These are phyloP conservation scores for Orius insidiosus DNA, from an alignment of 1,140 invertebrate genomes.

Conservation along the genomic window DNA sequence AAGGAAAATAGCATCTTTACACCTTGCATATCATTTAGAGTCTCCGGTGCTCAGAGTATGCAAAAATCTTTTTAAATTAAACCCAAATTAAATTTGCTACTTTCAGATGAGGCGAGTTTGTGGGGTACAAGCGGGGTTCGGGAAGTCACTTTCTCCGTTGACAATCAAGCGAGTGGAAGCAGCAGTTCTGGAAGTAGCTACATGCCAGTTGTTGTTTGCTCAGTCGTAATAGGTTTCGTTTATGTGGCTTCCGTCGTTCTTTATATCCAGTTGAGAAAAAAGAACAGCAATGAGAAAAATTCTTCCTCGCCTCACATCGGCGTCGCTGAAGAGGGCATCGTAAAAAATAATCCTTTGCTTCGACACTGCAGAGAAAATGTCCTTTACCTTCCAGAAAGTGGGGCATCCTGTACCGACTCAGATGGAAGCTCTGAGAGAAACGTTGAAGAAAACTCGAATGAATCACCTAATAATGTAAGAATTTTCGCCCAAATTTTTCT, in stretches of 20 bases:
- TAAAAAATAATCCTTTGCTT: constrained; percentile 60
- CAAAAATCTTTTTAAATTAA: constrained; percentile 18
- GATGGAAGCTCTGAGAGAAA: constrained; percentile 15
- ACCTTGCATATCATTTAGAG: constrained; percentile 65
- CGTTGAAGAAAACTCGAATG: not conserved
- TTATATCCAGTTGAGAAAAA: constrained; percentile 48
- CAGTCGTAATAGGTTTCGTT: constrained; percentile 57
- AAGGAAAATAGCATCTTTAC: constrained; percentile 35
- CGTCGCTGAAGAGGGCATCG: constrained; percentile 34
- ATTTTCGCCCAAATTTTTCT: too few species aligned
- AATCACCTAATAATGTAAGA: not conserved
- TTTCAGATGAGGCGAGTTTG: constrained; percentile 9
- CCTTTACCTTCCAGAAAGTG: constrained; percentile 16
- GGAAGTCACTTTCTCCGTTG: constrained; percentile 56
- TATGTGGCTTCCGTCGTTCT: constrained; percentile 67
- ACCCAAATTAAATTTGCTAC: not conserved
- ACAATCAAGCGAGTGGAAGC: constrained; percentile 36
- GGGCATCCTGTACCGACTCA: constrained; percentile 19
- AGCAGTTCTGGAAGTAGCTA: constrained; percentile 48
- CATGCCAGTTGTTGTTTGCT: constrained; percentile 61
- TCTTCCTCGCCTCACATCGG: constrained; percentile 5
- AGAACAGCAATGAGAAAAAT: constrained; percentile 10
- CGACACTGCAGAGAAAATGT: constrained; percentile 18
- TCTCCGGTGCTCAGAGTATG: constrained; percentile 65
- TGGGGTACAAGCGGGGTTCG: constrained; percentile 32